Evolutionary conservation across 2,888 invertebrate genomes (phyloP), one percentile per base, ranked within the genome.

Genomic region (Sympetrum striolatum): DNA sequence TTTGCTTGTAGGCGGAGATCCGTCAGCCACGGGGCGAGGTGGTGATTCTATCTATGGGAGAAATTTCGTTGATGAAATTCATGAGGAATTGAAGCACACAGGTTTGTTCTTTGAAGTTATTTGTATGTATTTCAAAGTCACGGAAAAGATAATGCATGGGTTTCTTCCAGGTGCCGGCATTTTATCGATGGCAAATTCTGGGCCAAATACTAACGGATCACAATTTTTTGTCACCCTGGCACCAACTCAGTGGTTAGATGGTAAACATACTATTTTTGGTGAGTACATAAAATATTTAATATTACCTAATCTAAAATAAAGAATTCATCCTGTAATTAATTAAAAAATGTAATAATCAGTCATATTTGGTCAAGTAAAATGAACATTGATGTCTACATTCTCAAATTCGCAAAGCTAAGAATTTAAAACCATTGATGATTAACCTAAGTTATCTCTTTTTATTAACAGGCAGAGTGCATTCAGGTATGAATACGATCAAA

Each of bases 201-300:
- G 99, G 0, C 98, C 99, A 0, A 96, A 99, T 93, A 97, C 98
- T 10, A 99, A 99, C 94, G 99, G 99, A 3, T 99, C 98, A 53
- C 99, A 99, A 94, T 99, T 99, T 95, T 99, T 99, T 93, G 98
- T 99, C 86, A 99, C 99, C 0, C 94, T 99, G 91, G 98, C 97
- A 0, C 99, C 99, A 0, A 98, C 99, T 0, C 99, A 99, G 93
- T 99, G 99, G 98, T 95, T 99, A 64, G 99, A 99, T 95, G 98
- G 98, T 18, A 99, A 99, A 93, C 99, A 99, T 94, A 96, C 99
- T 2, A 98, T 99, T 93, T 99, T 99, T 94, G 99, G 98, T 92
- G 92, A 92, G 92, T 91, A 60, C 60, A 31, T 10, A 5, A 14
- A 73, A 31, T 15, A 73, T 82, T 91, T 80, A 79, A 73, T 58